Evolutionary conservation across 2,888 invertebrate genomes (phyloP), one percentile per base, ranked within the genome.

Genomic region (Pardosa pseudoannulata): DNA sequence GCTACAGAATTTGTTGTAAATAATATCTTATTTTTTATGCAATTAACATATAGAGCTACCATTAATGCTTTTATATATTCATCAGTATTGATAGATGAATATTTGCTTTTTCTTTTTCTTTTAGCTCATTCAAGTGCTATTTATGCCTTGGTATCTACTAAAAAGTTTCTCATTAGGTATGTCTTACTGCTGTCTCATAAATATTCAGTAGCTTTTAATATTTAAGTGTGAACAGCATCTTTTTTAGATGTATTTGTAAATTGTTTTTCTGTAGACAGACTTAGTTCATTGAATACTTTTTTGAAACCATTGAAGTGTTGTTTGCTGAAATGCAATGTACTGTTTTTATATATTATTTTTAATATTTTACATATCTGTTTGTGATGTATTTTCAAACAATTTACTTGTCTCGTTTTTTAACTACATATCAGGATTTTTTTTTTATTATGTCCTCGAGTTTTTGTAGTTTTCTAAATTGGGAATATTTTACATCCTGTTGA

Each of bases 131-230:
- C 56, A 19, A 90, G 90, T 78, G 94, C 95, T 90, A 93, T 96
- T 67, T 95, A 94, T 91, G 94, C 95, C 90, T 92, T 96, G 90
- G 91, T 93, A 0, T 93, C 94, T 1, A 94, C 94, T 0, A 93
- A 94, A 0, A 93, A 94, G 89, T 95, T 94, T 91, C 92, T 96
- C 1, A 93, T 96, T 56, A 90, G 90, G 91, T 91, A 88, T 62
- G 74, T 83, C 88, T 32, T n/a, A 19, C 41, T 6, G 13, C 27
- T 32, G 19, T 7, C 5, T 6, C 9, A 32, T 28, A 36, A 6
- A 1, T 65, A 31, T 31, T 28, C 9, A 11, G 29, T 64, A 0
- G 19, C n/a, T 29, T 65, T 9, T 13, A 6, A 29, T 65, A 13
- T 16, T 29, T 2, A n/a, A 16, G 9, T 23, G 11, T 62, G 19